These are phyloP conservation scores for Coturnix japonica DNA, from an alignment of 2,113 vertebrate genomes.

Conservation along the genomic window DNA sequence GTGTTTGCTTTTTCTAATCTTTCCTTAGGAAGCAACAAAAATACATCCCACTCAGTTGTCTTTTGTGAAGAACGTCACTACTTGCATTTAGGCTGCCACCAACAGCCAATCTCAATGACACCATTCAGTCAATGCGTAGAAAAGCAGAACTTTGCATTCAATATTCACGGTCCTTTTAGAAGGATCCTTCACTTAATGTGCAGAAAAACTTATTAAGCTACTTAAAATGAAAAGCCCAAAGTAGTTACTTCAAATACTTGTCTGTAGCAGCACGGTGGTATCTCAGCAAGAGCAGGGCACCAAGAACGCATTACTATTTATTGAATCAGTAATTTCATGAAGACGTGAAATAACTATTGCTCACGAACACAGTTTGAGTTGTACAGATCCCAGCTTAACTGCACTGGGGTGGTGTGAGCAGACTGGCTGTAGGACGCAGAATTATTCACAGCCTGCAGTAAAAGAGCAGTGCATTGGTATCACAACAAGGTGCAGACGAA, in stretches of 20 bases:
- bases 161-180: not conserved
- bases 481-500: not conserved
- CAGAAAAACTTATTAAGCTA: not conserved
- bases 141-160: not conserved
- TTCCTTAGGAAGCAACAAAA: not conserved
- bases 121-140: accelerated
- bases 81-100: not conserved
- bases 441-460: not conserved
- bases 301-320: not conserved
- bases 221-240: not conserved
- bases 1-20: not conserved
- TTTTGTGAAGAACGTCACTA: not conserved
- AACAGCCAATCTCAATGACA: not conserved
- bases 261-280: not conserved
- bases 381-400: not conserved
- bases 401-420: not conserved
- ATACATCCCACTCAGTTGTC: not conserved
- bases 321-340: not conserved
- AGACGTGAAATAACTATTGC: not conserved
- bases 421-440: not conserved
- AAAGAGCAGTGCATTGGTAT: not conserved
- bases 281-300: not conserved
- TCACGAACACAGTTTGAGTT: not conserved
- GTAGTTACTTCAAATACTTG: not conserved
- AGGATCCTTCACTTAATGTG: not conserved